Evolutionary conservation across 2,797 vertebrate genomes (phyloP).

Genomic region (Euthynnus affinis): DNA sequence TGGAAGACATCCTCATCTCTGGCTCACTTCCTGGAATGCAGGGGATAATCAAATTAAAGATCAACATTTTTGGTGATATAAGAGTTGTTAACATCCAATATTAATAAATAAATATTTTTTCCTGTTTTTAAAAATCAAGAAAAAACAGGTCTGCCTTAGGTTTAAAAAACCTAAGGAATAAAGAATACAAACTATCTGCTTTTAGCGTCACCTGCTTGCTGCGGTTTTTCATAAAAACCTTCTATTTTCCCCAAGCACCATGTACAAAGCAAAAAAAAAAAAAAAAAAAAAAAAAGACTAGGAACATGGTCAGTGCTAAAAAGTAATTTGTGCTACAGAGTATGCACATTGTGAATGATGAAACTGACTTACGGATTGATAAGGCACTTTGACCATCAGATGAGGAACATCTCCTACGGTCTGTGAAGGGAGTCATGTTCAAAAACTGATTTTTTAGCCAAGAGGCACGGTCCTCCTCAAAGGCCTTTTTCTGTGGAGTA

Average conservation of each 20-base stretch:
- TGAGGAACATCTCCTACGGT: constrained; percentile 79
- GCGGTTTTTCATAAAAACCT: too few species aligned
- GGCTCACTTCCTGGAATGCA: constrained; percentile 81
- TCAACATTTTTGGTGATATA: not conserved
- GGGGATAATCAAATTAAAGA: not conserved
- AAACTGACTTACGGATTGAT: constrained; percentile 79
- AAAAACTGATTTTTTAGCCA: constrained; percentile 89
- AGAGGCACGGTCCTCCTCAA: constrained; percentile 84
- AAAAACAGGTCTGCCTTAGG: too few species aligned
- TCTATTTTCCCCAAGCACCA: not conserved
- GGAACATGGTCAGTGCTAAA: not conserved
- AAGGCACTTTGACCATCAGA: constrained; percentile 82
- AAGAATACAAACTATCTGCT: too few species aligned
- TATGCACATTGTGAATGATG: not conserved
- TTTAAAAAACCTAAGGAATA: too few species aligned
- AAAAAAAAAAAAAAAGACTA: not conserved
- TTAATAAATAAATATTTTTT: not conserved
- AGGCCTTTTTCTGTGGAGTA: constrained; percentile 80
- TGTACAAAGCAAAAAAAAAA: not conserved
- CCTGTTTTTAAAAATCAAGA: too few species aligned
- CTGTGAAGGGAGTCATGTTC: constrained; percentile 86
- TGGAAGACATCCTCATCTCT: constrained; percentile 76
- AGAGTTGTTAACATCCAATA: not conserved
- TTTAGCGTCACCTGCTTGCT: too few species aligned
- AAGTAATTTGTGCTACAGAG: not conserved